Evolutionary conservation across 2,888 invertebrate species (phyloP).

Genomic region (Pogonocherus hispidulus): DNA sequence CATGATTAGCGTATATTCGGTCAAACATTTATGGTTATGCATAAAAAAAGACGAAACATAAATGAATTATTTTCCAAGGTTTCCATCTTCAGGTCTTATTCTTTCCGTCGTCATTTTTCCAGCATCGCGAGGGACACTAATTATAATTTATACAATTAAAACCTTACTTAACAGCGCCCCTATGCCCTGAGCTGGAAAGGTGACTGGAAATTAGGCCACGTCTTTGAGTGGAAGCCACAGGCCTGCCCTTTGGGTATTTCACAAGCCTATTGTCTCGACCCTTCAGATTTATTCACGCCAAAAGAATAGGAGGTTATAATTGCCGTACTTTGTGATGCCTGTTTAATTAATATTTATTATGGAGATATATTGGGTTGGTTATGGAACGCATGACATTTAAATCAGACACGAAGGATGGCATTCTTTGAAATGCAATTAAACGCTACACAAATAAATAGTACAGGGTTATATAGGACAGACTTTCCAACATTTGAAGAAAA

Average conservation of each 20-base stretch:
- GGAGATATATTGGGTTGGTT: neutral
- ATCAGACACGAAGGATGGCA: no score
- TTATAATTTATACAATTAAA: neutral
- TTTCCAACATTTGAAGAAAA: no score
- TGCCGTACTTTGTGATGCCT: conserved; percentile 1
- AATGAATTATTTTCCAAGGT: no score
- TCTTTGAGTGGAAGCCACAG: neutral
- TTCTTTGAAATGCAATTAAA: no score
- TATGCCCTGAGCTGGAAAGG: neutral
- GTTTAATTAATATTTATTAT: conserved; percentile 2
- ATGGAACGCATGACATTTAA: no score
- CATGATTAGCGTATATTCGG: no score
- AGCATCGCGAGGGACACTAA: neutral
- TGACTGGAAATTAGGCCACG: neutral
- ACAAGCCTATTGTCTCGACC: neutral
- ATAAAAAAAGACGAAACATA: no score
- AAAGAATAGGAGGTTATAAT: conserved; percentile 1
- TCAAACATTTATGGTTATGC: no score
- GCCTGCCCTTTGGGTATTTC: neutral
- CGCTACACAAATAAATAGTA: no score
- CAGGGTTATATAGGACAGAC: no score
- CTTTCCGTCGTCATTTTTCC: neutral
- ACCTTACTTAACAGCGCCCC: neutral
- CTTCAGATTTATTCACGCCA: neutral
- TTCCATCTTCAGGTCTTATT: neutral